Conservation (phyloP, 2,113 vertebrate genomes). For the Cyphomyrus plagiostoma region DNA sequence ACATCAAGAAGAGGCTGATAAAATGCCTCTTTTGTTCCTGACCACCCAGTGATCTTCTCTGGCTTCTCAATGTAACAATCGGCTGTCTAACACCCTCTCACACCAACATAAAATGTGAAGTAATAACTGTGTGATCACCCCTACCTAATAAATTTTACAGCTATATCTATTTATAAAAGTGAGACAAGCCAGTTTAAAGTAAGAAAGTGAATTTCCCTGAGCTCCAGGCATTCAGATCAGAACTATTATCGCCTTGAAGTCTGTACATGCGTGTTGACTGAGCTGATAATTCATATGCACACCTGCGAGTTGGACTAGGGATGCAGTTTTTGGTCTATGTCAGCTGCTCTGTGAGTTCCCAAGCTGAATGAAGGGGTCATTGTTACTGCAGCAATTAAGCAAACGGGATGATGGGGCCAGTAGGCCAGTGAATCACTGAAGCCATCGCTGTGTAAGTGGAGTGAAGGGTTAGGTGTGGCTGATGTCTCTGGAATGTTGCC, state of each 20-base stretch:
- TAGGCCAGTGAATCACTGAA: not conserved
- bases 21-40: not conserved
- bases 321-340: not conserved
- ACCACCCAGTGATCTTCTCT: not conserved
- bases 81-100: not conserved
- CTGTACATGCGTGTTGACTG: not conserved
- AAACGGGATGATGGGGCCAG: not conserved
- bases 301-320: not conserved
- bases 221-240: not conserved
- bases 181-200: not conserved
- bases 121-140: not conserved
- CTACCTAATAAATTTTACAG: not conserved
- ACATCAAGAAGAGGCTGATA: not conserved
- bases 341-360: not conserved
- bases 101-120: not conserved
- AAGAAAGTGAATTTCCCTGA: not conserved
- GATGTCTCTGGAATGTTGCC: not conserved
- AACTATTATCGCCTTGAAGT: not conserved
- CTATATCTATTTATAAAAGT: not conserved
- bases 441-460: not conserved
- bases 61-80: not conserved
- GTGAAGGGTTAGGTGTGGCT: not conserved
- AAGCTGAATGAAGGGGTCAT: not conserved
- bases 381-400: not conserved
- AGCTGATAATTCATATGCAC: not conserved